Conservation (phyloP, 2,888 invertebrate genomes). For the Hipparchia semele region DNA sequence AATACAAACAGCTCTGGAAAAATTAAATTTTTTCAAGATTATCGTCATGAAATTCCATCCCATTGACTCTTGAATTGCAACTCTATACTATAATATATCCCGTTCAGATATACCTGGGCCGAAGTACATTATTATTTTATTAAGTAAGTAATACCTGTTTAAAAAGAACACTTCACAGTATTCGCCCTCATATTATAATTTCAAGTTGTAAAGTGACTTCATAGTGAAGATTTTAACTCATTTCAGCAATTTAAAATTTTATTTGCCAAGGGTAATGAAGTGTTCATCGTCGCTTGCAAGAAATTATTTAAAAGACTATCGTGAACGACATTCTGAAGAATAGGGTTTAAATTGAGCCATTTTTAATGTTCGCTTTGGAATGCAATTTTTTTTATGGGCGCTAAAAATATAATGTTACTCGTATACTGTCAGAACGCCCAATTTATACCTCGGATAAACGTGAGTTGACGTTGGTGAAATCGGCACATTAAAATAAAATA, state of each 20-base stretch:
- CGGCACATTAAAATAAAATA: too few species aligned
- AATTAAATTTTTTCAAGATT: too few species aligned
- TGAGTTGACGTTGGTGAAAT: too few species aligned
- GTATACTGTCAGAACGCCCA: too few species aligned
- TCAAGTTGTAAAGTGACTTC: conserved; percentile 1
- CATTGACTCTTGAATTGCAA: too few species aligned
- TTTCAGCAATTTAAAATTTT: conserved; percentile 12
- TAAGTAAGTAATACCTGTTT: not conserved
- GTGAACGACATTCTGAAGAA: not conserved
- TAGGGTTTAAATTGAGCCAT: conserved; percentile 6
- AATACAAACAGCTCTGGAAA: too few species aligned
- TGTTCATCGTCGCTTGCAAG: conserved; percentile 4
- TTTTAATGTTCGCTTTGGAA: not conserved
- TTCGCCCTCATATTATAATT: not conserved
- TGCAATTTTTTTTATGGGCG: not conserved
- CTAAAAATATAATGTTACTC: not conserved
- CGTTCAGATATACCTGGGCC: too few species aligned
- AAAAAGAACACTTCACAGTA: not conserved
- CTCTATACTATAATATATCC: too few species aligned
- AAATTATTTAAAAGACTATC: conserved; percentile 5
- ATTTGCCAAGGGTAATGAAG: conserved; percentile 16
- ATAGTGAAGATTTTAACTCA: conserved; percentile 3
- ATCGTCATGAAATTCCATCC: too few species aligned
- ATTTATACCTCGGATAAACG: too few species aligned
- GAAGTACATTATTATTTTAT: too few species aligned